Conservation (phyloP, 2,888 invertebrate genomes). For the Yponomeuta malinellus region DNA sequence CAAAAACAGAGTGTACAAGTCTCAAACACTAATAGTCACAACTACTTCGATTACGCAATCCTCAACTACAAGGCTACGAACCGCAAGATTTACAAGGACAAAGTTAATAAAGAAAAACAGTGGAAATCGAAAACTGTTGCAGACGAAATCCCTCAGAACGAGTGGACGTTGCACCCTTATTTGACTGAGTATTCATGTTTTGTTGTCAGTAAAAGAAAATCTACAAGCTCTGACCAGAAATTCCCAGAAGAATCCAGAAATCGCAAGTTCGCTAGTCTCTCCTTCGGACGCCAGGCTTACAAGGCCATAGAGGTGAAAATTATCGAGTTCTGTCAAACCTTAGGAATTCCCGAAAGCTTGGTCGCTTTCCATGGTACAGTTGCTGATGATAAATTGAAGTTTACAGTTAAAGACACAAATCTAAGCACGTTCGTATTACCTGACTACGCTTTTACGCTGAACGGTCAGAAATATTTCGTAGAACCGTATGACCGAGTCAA, state of each 20-base stretch:
- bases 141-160: too few relatives aligned
- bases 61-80: too few relatives aligned
- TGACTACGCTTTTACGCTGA: background rate
- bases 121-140: too few relatives aligned
- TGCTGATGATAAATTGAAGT: background rate
- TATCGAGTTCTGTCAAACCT: background rate
- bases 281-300: too few relatives aligned
- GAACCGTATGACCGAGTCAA: background rate
- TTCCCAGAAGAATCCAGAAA: too few relatives aligned
- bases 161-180: background rate
- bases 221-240: background rate
- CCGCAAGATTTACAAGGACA: too few relatives aligned
- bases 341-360: background rate
- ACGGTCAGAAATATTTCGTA: background rate
- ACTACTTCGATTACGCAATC: too few relatives aligned
- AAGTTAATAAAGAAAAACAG: too few relatives aligned
- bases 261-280: too few relatives aligned
- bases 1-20: background rate
- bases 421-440: background rate
- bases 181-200: background rate
- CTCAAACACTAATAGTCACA: too few relatives aligned
- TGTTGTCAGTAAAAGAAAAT: conserved; percentile 1
- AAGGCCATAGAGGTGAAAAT: too few relatives aligned
- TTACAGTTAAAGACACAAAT: background rate
- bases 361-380: background rate